phyloP scores from a whole-genome alignment of 2,113 vertebrate species.

The Ctenodactylus gundi region DNA sequence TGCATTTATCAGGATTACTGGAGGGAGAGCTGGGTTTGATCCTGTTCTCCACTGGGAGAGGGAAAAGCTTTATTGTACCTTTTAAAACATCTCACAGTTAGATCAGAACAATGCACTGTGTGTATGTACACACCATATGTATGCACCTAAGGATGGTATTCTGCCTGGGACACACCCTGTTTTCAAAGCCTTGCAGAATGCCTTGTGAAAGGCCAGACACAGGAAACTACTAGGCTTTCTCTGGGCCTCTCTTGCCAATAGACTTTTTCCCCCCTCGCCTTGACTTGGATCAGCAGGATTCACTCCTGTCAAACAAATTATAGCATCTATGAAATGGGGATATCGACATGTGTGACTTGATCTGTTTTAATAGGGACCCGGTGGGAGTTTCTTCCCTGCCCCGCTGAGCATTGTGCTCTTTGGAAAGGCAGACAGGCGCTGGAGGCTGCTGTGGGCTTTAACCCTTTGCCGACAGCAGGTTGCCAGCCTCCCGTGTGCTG shows the following conservation, averaged over 20 bases:
- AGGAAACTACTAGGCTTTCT: slow-evolving; percentile 61
- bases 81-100: slow-evolving; percentile 66
- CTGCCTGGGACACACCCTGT: slow-evolving; percentile 53
- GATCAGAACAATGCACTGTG: slow-evolving; percentile 71
- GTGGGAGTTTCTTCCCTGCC: slow-evolving; percentile 86
- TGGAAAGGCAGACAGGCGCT: slow-evolving; percentile 86
- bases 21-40: slow-evolving; percentile 82
- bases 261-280: slow-evolving; percentile 39
- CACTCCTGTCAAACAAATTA: slow-evolving; percentile 88
- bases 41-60: slow-evolving; percentile 76
- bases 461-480: slow-evolving; percentile 81
- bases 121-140: slow-evolving; percentile 1
- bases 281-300: slow-evolving; percentile 77
- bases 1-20: slow-evolving; percentile 84
- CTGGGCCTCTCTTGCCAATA: slow-evolving; percentile 62
- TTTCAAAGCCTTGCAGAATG: slow-evolving; percentile 54
- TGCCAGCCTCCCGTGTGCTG: background rate
- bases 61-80: slow-evolving; percentile 71
- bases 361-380: slow-evolving; percentile 90
- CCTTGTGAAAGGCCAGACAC: slow-evolving; percentile 67
- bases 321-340: slow-evolving; percentile 85
- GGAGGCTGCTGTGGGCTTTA: slow-evolving; percentile 85
- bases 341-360: slow-evolving; percentile 88
- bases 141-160: background rate
- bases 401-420: slow-evolving; percentile 91